A percentile compares a stretch with the other conserved stretches of the same genome.
Conservation (phyloP, 1,140 invertebrate genomes). For the Hylyphantes graminicola region DNA sequence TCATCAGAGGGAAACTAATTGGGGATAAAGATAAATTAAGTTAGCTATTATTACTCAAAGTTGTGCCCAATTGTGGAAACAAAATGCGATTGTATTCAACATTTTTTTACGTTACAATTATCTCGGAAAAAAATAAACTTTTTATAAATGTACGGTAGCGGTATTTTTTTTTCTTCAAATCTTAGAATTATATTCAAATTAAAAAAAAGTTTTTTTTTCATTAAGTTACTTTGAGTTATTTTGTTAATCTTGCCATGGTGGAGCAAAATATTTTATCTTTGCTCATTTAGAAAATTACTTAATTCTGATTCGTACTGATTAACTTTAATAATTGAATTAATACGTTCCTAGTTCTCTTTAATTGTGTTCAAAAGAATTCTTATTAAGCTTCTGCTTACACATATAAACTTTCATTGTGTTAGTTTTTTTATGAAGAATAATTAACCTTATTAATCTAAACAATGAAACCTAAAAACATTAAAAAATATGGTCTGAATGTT, state of each 20-base stretch:
- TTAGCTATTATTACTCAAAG: slow-evolving; percentile 51
- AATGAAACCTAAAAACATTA: too few relatives aligned
- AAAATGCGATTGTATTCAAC: slow-evolving; percentile 47
- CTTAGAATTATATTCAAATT: slow-evolving; percentile 4
- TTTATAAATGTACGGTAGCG: neutral
- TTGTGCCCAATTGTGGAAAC: slow-evolving; percentile 48
- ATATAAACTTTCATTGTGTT: too few relatives aligned
- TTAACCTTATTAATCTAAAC: too few relatives aligned
- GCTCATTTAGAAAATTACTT: slow-evolving; percentile 35
- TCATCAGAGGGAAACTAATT: slow-evolving; percentile 24
- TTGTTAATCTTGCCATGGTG: slow-evolving; percentile 44
- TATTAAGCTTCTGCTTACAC: too few relatives aligned
- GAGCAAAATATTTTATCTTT: slow-evolving; percentile 39
- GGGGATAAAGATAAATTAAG: slow-evolving; percentile 47
- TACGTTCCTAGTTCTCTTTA: too few relatives aligned
- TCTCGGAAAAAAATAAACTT: neutral
- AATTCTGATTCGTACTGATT: slow-evolving; percentile 56
- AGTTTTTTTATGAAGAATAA: too few relatives aligned
- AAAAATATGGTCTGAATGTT: too few relatives aligned
- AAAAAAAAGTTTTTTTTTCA: neutral
- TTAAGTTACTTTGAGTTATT: neutral
- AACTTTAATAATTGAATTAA: neutral
- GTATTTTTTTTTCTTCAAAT: slow-evolving; percentile 12
- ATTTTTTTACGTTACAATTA: slow-evolving; percentile 19
- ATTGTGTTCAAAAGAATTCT: too few relatives aligned